Conservation (phyloP, 2,113 vertebrate genomes). For the Perca fluviatilis region DNA sequence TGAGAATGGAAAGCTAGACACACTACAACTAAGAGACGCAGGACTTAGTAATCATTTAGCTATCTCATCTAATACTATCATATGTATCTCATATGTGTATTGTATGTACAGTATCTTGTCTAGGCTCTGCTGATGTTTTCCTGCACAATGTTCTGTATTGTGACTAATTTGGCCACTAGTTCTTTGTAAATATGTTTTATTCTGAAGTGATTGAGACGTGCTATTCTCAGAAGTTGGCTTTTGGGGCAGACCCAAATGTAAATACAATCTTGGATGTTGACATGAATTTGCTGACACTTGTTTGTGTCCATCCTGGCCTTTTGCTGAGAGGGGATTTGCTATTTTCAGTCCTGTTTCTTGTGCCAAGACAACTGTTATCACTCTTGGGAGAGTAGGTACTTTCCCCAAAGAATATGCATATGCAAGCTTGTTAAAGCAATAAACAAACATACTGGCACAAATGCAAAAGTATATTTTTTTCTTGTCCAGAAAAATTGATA, state of each 20-base stretch:
- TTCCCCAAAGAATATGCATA: conserved; percentile 36
- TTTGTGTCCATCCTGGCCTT: conserved; percentile 54
- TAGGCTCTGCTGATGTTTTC: background rate
- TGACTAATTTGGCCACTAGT: background rate
- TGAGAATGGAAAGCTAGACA: background rate
- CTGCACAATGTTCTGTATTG: background rate
- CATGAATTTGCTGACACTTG: conserved; percentile 51
- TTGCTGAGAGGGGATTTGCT: conserved; percentile 64
- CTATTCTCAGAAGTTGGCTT: conserved; percentile 27
- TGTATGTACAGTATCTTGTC: background rate
- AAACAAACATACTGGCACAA: background rate
- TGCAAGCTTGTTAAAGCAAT: background rate
- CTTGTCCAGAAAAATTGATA: background rate
- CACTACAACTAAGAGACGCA: background rate
- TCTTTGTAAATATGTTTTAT: background rate
- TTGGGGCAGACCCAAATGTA: conserved; percentile 38
- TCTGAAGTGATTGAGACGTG: background rate
- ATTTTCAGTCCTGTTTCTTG: conserved; percentile 39
- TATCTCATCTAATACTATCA: background rate
- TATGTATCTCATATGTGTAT: background rate
- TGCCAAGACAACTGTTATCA: conserved; percentile 54
- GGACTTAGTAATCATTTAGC: background rate
- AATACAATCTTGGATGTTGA: conserved; percentile 59
- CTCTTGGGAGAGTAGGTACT: conserved; percentile 23
- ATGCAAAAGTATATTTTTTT: background rate